Percentiles rank a stretch among this genome's conserved stretches.
Conservation (phyloP, 1,140 invertebrate species). For the Papilio polyxenes region DNA sequence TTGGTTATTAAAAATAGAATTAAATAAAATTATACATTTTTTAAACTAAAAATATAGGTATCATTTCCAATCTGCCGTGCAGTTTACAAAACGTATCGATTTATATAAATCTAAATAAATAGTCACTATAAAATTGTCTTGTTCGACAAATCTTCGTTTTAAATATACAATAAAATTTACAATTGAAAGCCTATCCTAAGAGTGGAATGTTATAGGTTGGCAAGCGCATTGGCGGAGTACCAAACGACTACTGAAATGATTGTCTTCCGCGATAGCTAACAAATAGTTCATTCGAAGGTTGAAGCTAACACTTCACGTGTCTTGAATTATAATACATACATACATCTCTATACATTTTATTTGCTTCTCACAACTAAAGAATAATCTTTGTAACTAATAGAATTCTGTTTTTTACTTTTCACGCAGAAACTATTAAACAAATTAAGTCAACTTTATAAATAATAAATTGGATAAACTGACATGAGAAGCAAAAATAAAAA, state of each 20-base stretch:
- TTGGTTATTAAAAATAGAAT: too few relatives aligned
- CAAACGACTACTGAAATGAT: background rate
- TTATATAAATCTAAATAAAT: background rate
- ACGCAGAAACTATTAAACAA: background rate
- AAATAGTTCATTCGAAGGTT: background rate
- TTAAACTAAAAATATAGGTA: too few relatives aligned
- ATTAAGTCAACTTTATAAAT: background rate
- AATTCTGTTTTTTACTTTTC: background rate
- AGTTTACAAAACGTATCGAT: background rate
- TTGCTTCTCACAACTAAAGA: background rate
- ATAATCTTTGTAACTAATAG: background rate
- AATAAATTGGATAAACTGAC: background rate
- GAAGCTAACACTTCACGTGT: slow-evolving; percentile 12
- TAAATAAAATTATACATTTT: too few relatives aligned
- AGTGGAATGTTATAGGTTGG: background rate
- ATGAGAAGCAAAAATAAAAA: background rate
- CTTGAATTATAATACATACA: background rate
- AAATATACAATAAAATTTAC: background rate
- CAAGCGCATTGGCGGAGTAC: background rate
- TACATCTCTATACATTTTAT: background rate
- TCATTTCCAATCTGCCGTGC: too few relatives aligned
- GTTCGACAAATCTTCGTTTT: background rate
- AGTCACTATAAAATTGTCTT: background rate
- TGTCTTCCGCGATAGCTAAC: slow-evolving; percentile 1
- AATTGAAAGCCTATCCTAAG: background rate